phyloP scores from a whole-genome alignment of 2,797 vertebrate genomes.

The Furcifer pardalis region DNA sequence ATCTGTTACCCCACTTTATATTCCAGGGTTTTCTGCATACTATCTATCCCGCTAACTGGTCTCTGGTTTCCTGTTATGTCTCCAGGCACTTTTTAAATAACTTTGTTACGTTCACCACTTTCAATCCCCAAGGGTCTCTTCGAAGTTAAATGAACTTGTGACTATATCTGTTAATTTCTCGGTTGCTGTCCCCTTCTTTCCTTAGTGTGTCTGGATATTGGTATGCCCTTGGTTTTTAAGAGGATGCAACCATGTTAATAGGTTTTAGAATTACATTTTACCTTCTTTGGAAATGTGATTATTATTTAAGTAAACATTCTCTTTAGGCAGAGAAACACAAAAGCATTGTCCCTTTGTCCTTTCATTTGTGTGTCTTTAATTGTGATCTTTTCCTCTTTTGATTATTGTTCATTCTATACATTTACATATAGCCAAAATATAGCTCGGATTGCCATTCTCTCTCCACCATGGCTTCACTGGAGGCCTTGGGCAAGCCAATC shows the following conservation, averaged over 20 bases:
- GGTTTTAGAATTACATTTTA: conserved; percentile 27
- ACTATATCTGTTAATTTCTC: conserved; percentile 69
- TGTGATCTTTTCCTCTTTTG: neutral
- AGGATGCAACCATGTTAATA: conserved; percentile 49
- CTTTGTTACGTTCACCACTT: conserved; percentile 61
- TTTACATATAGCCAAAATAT: neutral
- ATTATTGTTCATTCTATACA: neutral
- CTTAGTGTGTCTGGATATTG: conserved; percentile 51
- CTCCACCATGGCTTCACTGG: neutral
- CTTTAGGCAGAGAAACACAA: conserved; percentile 26
- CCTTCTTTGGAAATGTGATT: conserved; percentile 35
- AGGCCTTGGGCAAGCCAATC: neutral
- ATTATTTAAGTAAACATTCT: conserved; percentile 35
- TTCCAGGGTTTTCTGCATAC: conserved; percentile 61
- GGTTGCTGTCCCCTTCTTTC: conserved; percentile 55
- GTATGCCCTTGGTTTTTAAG: conserved; percentile 51
- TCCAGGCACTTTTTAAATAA: conserved; percentile 65
- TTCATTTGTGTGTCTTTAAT: conserved; percentile 23
- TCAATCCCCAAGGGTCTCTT: conserved; percentile 67
- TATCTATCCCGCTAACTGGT: conserved; percentile 65
- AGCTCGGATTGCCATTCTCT: neutral
- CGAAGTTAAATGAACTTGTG: conserved; percentile 70
- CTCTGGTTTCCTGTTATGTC: conserved; percentile 67
- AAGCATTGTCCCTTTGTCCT: conserved; percentile 25
- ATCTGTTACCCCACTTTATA: conserved; percentile 65